Evolutionary conservation across 2,797 vertebrate species (phyloP), one percentile per base, ranked within the genome.

Genomic region (Silurus lanzhouensis): DNA sequence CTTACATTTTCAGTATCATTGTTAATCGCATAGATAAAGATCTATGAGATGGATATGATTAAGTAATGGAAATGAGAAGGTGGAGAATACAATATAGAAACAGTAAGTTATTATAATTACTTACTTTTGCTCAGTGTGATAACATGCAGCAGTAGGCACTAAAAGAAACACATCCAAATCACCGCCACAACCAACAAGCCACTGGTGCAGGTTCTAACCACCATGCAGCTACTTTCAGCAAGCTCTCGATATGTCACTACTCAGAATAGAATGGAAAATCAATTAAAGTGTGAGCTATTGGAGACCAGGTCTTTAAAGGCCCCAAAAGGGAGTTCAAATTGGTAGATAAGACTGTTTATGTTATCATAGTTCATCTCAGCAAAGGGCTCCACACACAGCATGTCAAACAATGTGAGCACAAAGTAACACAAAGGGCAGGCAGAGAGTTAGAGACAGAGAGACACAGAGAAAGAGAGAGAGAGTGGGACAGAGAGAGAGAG

Each of bases 231-330:
- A 89, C 78, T 87, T 82, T 76, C 83, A 83, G 57, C 38, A 15
- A 79, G 64, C 71, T 70, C 78, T 64, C 66, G 58, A 77, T 66
- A 44, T 85, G 79, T 86, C 79, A 60, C 67, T 82, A 77, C 86
- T 80, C 88, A 87, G 84, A 90, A 88, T 86, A 86, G 89, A 87
- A 88, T 52, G 84, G 86, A 88, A 90, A 90, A 88, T 84, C 75
- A 82, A 86, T 87, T 88, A 87, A 86, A 87, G 74, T 67, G 19
- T 7, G 48, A 82, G 84, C 70, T 85, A 83, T 81, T 76, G 38
- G 67, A 86, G 83, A 84, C 61, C 82, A 80, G 76, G 74, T 44
- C 80, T 70, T 57, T 52, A 22, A 86, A 76, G 63, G 27, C 83
- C 14, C 83, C 14, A n/a, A 61, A 86, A 87, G 80, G 46, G 70